Conservation (phyloP, 2,113 vertebrate genomes). For the Takifugu flavidus region DNA sequence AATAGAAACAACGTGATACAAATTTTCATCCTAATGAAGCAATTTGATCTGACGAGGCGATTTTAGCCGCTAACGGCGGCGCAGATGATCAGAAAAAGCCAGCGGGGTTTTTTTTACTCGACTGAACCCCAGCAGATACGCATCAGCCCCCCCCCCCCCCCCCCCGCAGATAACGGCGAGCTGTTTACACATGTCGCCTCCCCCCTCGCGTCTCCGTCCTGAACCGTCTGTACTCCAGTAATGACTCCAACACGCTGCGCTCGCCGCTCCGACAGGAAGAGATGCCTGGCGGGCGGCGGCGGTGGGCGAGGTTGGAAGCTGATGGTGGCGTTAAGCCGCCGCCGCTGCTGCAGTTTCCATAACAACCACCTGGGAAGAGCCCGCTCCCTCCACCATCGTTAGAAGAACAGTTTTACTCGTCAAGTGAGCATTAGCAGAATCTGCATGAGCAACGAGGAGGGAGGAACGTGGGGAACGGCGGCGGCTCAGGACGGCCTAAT, state of each 20-base stretch:
- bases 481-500: slow-evolving; percentile 1
- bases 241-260: slow-evolving; percentile 60
- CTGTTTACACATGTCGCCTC: slow-evolving; percentile 34
- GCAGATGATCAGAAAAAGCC: background rate
- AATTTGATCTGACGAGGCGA: too few species aligned
- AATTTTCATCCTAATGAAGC: too few species aligned
- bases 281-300: slow-evolving; percentile 15
- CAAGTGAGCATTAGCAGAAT: slow-evolving; percentile 63
- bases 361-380: slow-evolving; percentile 73
- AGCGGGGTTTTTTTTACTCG: background rate
- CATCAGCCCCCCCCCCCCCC: background rate
- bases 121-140: background rate
- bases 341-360: slow-evolving; percentile 73
- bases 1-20: too few species aligned
- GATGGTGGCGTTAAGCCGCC: slow-evolving; percentile 60
- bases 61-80: background rate
- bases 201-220: slow-evolving; percentile 48
- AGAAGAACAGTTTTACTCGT: slow-evolving; percentile 69
- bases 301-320: slow-evolving; percentile 38
- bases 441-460: slow-evolving; percentile 59
- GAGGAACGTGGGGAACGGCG: slow-evolving; percentile 27
- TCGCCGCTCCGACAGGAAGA: slow-evolving; percentile 53
- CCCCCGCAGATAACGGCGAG: slow-evolving; percentile 2
- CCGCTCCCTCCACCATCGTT: slow-evolving; percentile 65
- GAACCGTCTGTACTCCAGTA: slow-evolving; percentile 46